phyloP scores from a whole-genome alignment of 2,113 vertebrate genomes.

The Apteryx owenii region DNA sequence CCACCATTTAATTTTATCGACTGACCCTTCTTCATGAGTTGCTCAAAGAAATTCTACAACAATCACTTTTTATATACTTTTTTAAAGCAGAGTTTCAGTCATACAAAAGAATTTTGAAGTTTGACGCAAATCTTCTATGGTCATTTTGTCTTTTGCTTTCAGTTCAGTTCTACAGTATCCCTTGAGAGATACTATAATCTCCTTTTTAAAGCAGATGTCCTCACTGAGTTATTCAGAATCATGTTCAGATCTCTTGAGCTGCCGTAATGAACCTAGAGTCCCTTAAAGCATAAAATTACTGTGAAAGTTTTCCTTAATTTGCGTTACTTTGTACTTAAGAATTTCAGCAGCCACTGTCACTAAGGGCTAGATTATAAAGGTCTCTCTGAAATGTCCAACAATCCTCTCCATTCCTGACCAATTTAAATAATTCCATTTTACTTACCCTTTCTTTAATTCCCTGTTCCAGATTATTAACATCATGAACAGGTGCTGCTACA shows the following conservation, averaged over 20 bases:
- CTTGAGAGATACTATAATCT: background rate
- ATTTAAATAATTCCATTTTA: background rate
- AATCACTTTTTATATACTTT: background rate
- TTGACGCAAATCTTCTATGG: background rate
- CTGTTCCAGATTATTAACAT: background rate
- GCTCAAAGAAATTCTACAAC: background rate
- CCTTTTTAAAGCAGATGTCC: background rate
- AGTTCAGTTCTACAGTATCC: background rate
- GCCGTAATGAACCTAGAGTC: background rate
- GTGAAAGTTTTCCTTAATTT: background rate
- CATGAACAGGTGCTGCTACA: background rate
- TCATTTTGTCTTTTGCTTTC: background rate
- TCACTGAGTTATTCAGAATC: background rate
- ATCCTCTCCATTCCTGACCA: conserved; percentile 19
- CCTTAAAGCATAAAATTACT: background rate
- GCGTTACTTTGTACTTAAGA: background rate
- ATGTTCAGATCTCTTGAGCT: background rate
- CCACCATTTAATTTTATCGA: background rate
- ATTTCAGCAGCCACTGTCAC: background rate
- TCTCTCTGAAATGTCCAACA: background rate
- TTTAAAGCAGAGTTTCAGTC: background rate
- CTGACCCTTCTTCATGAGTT: background rate
- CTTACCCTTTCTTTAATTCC: background rate
- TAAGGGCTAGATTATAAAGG: background rate
- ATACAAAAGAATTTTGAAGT: background rate